Base-by-base conservation (phyloP, 1,140 invertebrate genomes). In the Leptopilina boulardi region DNA sequence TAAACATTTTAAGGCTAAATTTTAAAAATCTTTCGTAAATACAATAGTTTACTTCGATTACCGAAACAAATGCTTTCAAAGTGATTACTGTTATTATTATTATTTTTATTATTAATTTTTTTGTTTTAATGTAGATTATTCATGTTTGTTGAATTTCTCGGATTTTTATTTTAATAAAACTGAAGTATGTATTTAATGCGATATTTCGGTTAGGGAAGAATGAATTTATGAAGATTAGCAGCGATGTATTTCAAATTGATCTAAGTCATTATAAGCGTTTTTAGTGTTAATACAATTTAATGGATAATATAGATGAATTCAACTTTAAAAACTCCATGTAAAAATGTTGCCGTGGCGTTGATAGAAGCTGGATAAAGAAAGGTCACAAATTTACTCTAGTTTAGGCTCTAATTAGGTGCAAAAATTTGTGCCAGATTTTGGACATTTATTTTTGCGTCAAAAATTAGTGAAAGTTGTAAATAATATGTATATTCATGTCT, bases 161-260 rank as follows among this genome's bases (percentile, higher is more conserved):
- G 1, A 59, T 4, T 59, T 30, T 66, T 66, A 66, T 66, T 66
- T 66, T 34, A 15, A 10, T 66, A 66, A 66, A 66, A 26, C 11
- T 30, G 23, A 66, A 26, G 26, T 26, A 66, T 66, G 26, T n/a
- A 66, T 66, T 66, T 66, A 66, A 66, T 34, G 8, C 15, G 11
- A 26, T 66, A 30, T 30, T 66, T 66, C 26, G 6, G 26, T 66
- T 38, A 38, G 4, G 10, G 3, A 66, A 30, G 15, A 30, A 66
- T 26, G 19, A 59, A 30, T 23, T 66, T 66, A 6, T 30, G 6
- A 30, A 66, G 59, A 66, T 66, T 66, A 34, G 23, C 59, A 66
- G 59, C 23, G 26, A 30, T 66, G 59, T 51, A 66, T 66, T 30
- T 66, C 59, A 66, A 38, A 66, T 66, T 13, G 23, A 66, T 66